Conservation (phyloP, 30 jellyfish, hydroid and myxozoan species). For the Turritopsis rubra region DNA sequence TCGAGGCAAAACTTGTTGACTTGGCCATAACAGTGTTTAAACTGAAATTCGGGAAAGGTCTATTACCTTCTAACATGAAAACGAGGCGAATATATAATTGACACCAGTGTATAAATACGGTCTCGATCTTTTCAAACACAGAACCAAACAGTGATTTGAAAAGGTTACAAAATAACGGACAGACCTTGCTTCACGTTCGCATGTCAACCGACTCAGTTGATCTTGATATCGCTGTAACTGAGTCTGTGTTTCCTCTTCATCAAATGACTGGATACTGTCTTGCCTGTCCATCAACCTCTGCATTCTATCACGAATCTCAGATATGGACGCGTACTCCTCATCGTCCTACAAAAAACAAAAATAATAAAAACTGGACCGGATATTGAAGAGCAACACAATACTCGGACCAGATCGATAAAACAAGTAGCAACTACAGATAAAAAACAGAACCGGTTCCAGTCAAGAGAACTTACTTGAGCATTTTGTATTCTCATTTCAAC, state of each 20-base stretch:
- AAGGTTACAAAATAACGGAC: constrained; percentile 10
- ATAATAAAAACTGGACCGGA: too few species aligned
- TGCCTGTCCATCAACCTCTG: constrained; percentile 72
- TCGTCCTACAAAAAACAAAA: constrained; percentile 54
- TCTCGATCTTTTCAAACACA: too few species aligned
- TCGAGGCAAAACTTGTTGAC: too few species aligned
- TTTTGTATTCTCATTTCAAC: constrained; percentile 66
- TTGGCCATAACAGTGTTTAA: too few species aligned
- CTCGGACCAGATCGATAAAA: too few species aligned
- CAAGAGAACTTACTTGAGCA: constrained; percentile 65
- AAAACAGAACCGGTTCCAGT: neutral
- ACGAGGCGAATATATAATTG: neutral
- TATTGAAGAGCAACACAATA: too few species aligned
- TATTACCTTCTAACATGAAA: neutral
- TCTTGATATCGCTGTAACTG: constrained; percentile 73
- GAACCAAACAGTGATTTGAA: neutral
- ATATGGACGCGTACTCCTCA: constrained; percentile 92
- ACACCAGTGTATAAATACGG: too few species aligned
- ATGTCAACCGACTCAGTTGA: constrained; percentile 65
- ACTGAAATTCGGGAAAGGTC: too few species aligned
- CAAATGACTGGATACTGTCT: constrained; percentile 44
- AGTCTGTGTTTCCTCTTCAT: constrained; percentile 43
- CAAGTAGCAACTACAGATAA: too few species aligned
- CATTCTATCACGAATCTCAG: constrained; percentile 85
- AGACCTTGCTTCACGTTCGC: constrained; percentile 70